Evolutionary conservation across 2,888 invertebrate genomes (phyloP).

Genomic region (Crepidodera aurea): DNA sequence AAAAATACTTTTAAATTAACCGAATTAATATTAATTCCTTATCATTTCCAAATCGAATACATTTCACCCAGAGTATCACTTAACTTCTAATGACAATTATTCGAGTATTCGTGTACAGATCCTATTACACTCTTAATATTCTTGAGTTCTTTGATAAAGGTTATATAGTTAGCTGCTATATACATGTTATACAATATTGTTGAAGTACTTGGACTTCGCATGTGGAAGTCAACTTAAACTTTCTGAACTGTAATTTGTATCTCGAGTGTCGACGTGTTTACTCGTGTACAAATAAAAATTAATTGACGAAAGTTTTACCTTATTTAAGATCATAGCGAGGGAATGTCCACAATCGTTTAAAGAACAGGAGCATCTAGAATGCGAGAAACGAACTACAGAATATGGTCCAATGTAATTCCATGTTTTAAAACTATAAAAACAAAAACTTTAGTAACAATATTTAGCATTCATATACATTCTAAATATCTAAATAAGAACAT

Average conservation of each 20-base stretch:
- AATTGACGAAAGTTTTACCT: neutral
- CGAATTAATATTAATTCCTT: no score
- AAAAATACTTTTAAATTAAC: neutral
- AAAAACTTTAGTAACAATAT: no score
- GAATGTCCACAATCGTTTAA: no score
- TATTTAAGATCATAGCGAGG: neutral
- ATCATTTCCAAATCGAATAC: neutral
- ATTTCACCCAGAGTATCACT: neutral
- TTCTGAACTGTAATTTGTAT: slow-evolving; percentile 19
- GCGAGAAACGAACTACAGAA: no score
- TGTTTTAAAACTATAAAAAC: no score
- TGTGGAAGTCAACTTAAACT: slow-evolving; percentile 28
- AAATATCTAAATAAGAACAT: no score
- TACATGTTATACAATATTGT: slow-evolving; percentile 24
- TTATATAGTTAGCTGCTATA: neutral
- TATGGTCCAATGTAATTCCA: no score
- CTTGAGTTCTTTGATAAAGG: slow-evolving; percentile 9
- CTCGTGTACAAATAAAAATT: slow-evolving; percentile 1
- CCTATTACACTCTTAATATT: slow-evolving; percentile 12
- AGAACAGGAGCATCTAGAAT: no score
- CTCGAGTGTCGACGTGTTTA: slow-evolving; percentile 23
- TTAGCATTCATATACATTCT: no score
- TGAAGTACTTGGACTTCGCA: slow-evolving; percentile 22
- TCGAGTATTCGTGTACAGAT: slow-evolving; percentile 2
- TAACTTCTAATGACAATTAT: neutral